A percentile compares a stretch with the other conserved stretches of the same genome.
phyloP scores from a whole-genome alignment of 2,113 vertebrate species.

The Oplegnathus fasciatus region DNA sequence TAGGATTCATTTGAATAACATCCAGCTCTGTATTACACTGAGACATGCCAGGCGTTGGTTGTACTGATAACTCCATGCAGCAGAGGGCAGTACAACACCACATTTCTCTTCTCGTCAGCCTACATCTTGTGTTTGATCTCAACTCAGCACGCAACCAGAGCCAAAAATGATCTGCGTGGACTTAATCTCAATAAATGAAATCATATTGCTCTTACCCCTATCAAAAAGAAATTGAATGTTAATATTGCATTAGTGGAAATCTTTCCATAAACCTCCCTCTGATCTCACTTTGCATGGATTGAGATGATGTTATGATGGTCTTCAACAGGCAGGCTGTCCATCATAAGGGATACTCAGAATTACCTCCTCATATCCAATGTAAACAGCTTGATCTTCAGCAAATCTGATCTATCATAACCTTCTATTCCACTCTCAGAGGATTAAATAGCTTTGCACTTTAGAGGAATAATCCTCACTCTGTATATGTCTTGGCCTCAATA shows the following conservation, averaged over 20 bases:
- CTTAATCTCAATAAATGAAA: slow-evolving; percentile 58
- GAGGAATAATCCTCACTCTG: slow-evolving; percentile 73
- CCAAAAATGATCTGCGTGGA: slow-evolving; percentile 46
- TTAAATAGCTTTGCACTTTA: slow-evolving; percentile 79
- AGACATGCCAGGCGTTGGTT: background rate
- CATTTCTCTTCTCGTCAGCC: slow-evolving; percentile 2
- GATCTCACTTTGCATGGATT: slow-evolving; percentile 70
- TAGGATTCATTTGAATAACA: background rate
- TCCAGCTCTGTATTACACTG: background rate
- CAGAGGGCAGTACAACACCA: slow-evolving; percentile 74
- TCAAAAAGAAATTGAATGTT: slow-evolving; percentile 73
- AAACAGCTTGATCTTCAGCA: slow-evolving; percentile 78
- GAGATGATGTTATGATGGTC: slow-evolving; percentile 72
- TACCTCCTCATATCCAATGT: slow-evolving; percentile 69
- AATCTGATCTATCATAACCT: slow-evolving; percentile 75
- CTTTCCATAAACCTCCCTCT: slow-evolving; percentile 63
- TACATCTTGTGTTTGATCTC: background rate
- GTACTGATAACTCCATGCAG: slow-evolving; percentile 45
- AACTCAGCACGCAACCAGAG: slow-evolving; percentile 1
- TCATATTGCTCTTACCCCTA: slow-evolving; percentile 30
- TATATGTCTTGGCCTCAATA: slow-evolving; percentile 74
- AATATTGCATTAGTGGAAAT: slow-evolving; percentile 73
- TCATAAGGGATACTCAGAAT: slow-evolving; percentile 70
- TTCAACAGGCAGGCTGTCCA: slow-evolving; percentile 60
- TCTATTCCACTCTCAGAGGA: slow-evolving; percentile 72